Evolutionary conservation across 2,888 invertebrate genomes (phyloP).

Genomic region (Caenorhabditis macrosperma): DNA sequence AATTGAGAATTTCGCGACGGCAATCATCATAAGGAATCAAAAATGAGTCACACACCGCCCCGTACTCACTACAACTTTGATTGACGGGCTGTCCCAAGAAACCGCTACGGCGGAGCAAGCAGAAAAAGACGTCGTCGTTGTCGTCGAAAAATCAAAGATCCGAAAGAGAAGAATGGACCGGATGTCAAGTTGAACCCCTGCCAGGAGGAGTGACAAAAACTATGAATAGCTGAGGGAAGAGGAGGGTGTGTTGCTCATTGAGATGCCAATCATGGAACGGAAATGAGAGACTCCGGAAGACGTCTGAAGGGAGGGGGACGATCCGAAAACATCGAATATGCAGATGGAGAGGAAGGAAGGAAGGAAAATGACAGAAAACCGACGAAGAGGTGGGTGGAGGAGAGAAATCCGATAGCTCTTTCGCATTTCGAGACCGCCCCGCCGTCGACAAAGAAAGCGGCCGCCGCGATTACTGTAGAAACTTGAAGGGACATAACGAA

Average conservation of each 20-base stretch:
- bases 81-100: constrained; percentile 9
- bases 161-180: constrained; percentile 1
- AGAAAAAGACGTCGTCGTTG: too few species aligned
- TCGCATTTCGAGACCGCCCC: constrained; percentile 6
- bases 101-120: not conserved
- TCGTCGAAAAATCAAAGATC: not conserved
- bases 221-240: constrained; percentile 30
- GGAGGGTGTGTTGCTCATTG: constrained; percentile 16
- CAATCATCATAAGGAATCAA: too few species aligned
- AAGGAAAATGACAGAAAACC: not conserved
- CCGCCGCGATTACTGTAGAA: too few species aligned
- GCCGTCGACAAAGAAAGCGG: not conserved
- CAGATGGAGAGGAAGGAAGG: constrained; percentile 1
- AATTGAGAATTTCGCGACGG: too few species aligned
- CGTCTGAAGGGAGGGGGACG: not conserved
- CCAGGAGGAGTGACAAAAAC: constrained; percentile 17
- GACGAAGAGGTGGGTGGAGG: constrained; percentile 14
- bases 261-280: constrained; percentile 45
- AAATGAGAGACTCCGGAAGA: constrained; percentile 21
- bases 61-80: not conserved
- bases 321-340: constrained; percentile 7
- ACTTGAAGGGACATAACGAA: too few species aligned
- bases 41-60: constrained; percentile 22
- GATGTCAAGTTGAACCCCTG: not conserved
- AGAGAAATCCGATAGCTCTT: constrained; percentile 26